Conservation (phyloP, 2,113 vertebrate genomes). For the Natator depressus region DNA sequence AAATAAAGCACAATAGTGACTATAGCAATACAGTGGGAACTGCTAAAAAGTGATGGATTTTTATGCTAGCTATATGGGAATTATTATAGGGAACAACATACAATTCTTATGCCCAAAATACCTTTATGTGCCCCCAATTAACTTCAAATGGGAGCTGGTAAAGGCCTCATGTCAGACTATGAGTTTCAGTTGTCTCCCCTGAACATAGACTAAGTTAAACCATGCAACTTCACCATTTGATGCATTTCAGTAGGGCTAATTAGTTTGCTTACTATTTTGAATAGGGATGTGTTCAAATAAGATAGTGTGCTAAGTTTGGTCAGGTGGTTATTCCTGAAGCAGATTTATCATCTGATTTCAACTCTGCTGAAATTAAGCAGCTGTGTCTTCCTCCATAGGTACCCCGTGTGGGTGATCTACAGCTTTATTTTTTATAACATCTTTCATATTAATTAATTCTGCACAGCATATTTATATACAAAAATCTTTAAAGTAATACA, state of each 20-base stretch:
- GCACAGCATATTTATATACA: accelerated
- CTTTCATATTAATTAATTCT: background rate
- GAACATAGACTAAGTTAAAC: background rate
- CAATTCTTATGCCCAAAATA: slow-evolving; percentile 16
- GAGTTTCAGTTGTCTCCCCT: background rate
- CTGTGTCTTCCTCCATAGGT: background rate
- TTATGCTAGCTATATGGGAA: slow-evolving; percentile 8
- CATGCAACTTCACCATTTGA: background rate
- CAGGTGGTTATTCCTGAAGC: background rate
- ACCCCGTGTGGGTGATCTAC: accelerated
- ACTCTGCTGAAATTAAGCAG: background rate
- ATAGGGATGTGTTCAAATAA: background rate
- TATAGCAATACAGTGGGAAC: slow-evolving; percentile 36
- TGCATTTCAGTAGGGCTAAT: background rate
- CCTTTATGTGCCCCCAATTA: background rate
- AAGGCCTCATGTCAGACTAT: background rate
- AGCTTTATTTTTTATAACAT: background rate
- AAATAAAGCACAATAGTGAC: slow-evolving; percentile 50
- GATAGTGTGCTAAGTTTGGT: background rate
- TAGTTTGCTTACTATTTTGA: background rate
- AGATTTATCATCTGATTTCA: background rate
- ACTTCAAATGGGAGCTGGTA: background rate
- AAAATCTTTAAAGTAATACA: background rate
- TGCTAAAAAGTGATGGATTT: slow-evolving; percentile 49
- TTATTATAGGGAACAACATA: background rate